Evolutionary conservation across 2,888 invertebrate species (phyloP).

Genomic region (Stramonita haemastoma): DNA sequence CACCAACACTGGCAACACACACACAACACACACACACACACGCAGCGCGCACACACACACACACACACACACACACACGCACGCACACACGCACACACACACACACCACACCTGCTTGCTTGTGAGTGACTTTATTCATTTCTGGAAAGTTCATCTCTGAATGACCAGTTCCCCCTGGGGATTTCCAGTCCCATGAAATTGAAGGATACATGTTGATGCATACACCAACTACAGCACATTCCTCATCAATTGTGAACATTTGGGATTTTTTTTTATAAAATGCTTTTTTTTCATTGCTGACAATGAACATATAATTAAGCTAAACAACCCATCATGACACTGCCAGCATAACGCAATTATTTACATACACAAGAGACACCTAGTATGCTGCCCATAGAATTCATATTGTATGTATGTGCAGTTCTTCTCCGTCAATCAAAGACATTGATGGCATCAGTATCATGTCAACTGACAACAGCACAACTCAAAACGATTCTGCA

Average conservation of each 20-base stretch:
- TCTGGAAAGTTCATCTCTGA: no score
- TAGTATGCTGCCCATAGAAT: not conserved
- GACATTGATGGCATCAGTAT: no score
- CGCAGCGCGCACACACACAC: not conserved
- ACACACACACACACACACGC: conserved; percentile 4
- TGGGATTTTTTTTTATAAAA: no score
- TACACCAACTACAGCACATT: not conserved
- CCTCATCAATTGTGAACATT: not conserved
- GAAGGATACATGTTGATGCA: no score
- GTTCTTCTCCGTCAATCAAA: no score
- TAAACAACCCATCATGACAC: not conserved
- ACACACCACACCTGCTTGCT: no score
- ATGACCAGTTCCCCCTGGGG: not conserved
- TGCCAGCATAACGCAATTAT: not conserved
- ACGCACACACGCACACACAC: not conserved
- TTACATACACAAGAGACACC: not conserved
- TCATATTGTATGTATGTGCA: not conserved
- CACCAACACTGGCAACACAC: no score
- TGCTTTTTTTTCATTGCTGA: no score
- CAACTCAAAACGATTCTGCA: no score
- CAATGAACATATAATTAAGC: not conserved
- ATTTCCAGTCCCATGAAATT: not conserved
- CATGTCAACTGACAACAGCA: no score
- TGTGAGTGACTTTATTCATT: not conserved
- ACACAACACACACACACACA: no score